phyloP scores from a whole-genome alignment of 2,888 invertebrate genomes.

The Plemyria rubiginata region DNA sequence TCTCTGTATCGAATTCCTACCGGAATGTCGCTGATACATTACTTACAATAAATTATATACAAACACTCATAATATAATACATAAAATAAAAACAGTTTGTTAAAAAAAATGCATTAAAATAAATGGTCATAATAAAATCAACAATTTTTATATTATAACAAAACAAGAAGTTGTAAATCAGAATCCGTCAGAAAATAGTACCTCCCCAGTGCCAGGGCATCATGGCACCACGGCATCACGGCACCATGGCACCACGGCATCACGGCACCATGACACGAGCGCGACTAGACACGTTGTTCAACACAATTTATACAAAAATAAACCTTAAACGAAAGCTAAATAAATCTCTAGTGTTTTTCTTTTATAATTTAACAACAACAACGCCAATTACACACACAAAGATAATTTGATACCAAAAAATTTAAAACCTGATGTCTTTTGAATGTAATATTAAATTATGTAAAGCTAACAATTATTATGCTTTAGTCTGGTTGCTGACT shows the following conservation, averaged over 20 bases:
- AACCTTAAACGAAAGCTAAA: neutral
- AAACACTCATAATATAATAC: no score
- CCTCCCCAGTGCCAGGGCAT: conserved; percentile 1
- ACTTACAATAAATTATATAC: no score
- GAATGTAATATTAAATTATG: neutral
- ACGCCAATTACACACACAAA: neutral
- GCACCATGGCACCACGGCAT: conserved; percentile 32
- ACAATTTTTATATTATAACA: conserved; percentile 5
- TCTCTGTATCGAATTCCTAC: conserved; percentile 17
- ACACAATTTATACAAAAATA: conserved; percentile 3
- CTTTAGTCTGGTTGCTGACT: conserved; percentile 1
- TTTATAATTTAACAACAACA: conserved; percentile 6
- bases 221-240: conserved; percentile 34
- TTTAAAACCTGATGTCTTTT: conserved; percentile 11
- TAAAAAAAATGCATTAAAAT: conserved; percentile 31
- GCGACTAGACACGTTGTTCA: conserved; percentile 23
- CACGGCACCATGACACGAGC: conserved; percentile 27
- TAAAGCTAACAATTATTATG: conserved; percentile 19
- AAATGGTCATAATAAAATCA: conserved; percentile 13
- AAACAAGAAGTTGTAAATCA: conserved; percentile 8
- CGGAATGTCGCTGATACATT: no score
- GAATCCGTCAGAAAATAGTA: neutral
- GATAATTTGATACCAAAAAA: neutral
- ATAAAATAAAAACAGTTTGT: neutral
- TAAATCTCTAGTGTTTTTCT: neutral